Evolutionary conservation across 2,797 vertebrate species (phyloP).

Genomic region (Cryptoblepharus egeriae): DNA sequence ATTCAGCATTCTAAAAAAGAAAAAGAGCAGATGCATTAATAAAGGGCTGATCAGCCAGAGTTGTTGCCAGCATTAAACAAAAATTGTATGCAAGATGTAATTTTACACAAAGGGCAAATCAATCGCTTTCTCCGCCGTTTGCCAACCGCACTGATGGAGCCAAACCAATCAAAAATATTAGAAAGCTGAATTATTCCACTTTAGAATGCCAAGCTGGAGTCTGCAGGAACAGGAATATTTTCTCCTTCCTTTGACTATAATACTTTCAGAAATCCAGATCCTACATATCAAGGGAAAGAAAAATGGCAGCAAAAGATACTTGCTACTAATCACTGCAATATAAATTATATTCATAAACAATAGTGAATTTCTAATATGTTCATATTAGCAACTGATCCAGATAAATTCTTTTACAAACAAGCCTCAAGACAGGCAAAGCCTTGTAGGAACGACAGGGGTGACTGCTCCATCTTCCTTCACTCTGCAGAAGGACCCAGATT

Average conservation of each 20-base stretch:
- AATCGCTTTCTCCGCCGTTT: neutral
- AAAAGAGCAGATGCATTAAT: neutral
- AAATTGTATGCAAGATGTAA: constrained; percentile 4
- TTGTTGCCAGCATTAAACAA: neutral
- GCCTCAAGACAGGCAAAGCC: neutral
- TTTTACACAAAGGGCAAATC: constrained; percentile 1
- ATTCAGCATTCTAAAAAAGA: neutral
- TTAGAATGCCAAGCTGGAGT: accelerated
- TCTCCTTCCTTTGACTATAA: neutral
- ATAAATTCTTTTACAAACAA: neutral
- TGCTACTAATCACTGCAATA: neutral
- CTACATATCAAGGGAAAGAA: neutral
- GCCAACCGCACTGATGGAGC: neutral
- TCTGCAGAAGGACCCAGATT: too few relatives aligned
- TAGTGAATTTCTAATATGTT: neutral
- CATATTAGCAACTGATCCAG: too few relatives aligned
- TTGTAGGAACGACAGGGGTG: too few relatives aligned
- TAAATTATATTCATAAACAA: too few relatives aligned
- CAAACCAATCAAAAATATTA: neutral
- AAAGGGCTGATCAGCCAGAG: neutral
- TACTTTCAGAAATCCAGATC: neutral
- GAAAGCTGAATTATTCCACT: neutral
- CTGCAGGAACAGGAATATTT: accelerated
- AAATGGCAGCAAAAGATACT: neutral
- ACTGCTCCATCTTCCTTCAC: too few relatives aligned